Conservation (phyloP, 35 echinoderm and acorn worm genomes). For the Amphiura filiformis region DNA sequence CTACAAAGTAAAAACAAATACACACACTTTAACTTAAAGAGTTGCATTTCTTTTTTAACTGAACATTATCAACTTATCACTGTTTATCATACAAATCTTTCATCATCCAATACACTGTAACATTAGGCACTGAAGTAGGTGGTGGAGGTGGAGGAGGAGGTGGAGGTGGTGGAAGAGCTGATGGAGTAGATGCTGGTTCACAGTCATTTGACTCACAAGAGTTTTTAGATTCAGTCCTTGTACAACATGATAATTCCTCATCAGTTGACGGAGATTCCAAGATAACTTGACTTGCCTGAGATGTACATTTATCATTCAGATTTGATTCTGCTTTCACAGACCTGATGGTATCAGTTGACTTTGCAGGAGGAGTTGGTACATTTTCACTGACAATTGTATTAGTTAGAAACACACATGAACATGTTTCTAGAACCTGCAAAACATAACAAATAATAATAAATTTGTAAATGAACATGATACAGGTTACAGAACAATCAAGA, state of each 20-base stretch:
- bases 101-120: slow-evolving; percentile 54
- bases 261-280: not conserved
- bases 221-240: not conserved
- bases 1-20: too few relatives aligned
- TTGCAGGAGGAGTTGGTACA: not conserved
- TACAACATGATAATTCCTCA: not conserved
- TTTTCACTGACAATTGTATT: not conserved
- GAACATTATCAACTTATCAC: too few relatives aligned
- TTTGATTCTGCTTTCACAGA: not conserved
- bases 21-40: too few relatives aligned
- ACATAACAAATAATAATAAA: not conserved
- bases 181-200: not conserved
- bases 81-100: slow-evolving; percentile 21
- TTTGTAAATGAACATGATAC: not conserved
- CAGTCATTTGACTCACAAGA: too few relatives aligned
- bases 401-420: not conserved
- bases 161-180: slow-evolving; percentile 22
- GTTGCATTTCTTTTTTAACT: too few relatives aligned
- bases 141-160: slow-evolving; percentile 53
- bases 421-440: not conserved
- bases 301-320: not conserved
- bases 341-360: not conserved
- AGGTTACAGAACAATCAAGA: not conserved
- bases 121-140: not conserved
- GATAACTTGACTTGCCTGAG: not conserved